Conservation (phyloP, 2,797 vertebrate genomes). For the Micromesistius poutassou region DNA sequence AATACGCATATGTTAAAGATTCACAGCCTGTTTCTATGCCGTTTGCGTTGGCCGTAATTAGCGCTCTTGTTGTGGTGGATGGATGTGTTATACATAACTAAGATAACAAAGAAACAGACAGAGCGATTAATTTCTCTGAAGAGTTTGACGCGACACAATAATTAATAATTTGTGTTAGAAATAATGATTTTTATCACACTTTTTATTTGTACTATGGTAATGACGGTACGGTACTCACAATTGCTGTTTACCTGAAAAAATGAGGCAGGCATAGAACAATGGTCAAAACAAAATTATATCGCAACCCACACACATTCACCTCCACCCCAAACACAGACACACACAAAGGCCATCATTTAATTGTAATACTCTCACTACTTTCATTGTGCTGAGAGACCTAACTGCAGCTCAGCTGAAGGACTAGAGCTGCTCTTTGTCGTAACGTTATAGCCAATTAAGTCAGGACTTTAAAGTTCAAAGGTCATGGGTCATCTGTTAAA, state of each 20-base stretch:
- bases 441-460: conserved; percentile 51
- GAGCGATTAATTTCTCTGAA: background rate
- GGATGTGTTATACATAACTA: too few relatives aligned
- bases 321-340: conserved; percentile 16
- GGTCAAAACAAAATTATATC: too few relatives aligned
- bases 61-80: background rate
- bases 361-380: conserved; percentile 48
- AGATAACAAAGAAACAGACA: background rate
- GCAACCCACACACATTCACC: too few relatives aligned
- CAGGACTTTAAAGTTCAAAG: conserved; percentile 51
- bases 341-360: background rate
- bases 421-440: conserved; percentile 68
- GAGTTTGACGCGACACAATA: too few relatives aligned
- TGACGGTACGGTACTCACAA: too few relatives aligned
- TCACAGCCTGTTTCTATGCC: background rate
- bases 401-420: conserved; percentile 55
- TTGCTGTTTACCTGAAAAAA: background rate
- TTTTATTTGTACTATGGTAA: background rate
- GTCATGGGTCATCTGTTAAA: conserved; percentile 58
- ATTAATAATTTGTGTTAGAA: too few relatives aligned
- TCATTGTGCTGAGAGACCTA: conserved; percentile 64
- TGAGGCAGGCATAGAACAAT: background rate
- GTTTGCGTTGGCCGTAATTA: background rate
- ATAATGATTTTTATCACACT: background rate
- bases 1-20: background rate